Percentiles rank a stretch among this genome's conserved stretches.
Conservation (phyloP, 2,888 invertebrate genomes). For the Lithosia quadra region DNA sequence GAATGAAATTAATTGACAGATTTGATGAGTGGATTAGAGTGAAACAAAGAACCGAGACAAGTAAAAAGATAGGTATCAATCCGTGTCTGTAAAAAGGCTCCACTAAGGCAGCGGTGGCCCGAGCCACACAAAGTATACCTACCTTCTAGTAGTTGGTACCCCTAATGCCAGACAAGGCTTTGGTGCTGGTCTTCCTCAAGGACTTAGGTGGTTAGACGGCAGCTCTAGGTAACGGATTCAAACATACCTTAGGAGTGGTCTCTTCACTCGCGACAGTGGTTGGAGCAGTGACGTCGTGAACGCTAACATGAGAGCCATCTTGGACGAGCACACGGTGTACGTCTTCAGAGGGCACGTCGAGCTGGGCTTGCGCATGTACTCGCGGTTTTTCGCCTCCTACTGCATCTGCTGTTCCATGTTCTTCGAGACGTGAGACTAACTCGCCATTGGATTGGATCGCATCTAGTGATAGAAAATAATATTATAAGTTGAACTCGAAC, state of each 20-base stretch:
- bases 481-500: background rate
- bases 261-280: slow-evolving; percentile 71
- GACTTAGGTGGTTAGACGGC: no score
- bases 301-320: slow-evolving; percentile 73
- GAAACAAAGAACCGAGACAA: background rate
- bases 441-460: slow-evolving; percentile 77
- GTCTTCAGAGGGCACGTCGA: slow-evolving; percentile 86
- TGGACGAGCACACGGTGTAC: slow-evolving; percentile 85
- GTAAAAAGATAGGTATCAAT: background rate
- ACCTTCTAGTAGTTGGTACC: no score
- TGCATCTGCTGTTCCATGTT: slow-evolving; percentile 75
- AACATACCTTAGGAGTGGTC: slow-evolving; percentile 74
- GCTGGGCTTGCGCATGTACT: slow-evolving; percentile 82
- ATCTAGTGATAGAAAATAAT: slow-evolving; percentile 54
- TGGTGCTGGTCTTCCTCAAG: no score
- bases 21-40: background rate
- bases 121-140: no score
- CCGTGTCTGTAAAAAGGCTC: no score
- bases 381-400: slow-evolving; percentile 74
- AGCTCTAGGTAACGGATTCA: background rate
- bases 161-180: no score
- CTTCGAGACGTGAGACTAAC: slow-evolving; percentile 74
- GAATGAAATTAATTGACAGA: background rate
- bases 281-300: slow-evolving; percentile 65
- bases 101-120: no score